Percentiles rank a stretch among this genome's conserved stretches.
phyloP scores from a whole-genome alignment of 2,888 invertebrate genomes.

The Dicycla oo region DNA sequence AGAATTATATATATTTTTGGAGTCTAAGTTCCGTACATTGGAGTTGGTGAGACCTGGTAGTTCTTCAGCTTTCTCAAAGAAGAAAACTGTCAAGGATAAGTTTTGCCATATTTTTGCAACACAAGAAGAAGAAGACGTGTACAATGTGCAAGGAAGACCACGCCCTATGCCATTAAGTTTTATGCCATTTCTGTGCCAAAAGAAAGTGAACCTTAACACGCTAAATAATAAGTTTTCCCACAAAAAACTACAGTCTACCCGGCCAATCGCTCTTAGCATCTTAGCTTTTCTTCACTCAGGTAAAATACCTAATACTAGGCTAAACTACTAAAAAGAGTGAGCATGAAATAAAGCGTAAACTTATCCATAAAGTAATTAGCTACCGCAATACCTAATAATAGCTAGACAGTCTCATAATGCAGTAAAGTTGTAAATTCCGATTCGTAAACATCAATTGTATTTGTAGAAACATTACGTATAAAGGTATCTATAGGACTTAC shows the following conservation, averaged over 20 bases:
- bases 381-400: conserved; percentile 26
- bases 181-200: too few species aligned
- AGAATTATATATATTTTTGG: too few species aligned
- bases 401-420: conserved; percentile 18
- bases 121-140: too few species aligned
- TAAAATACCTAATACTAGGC: not conserved
- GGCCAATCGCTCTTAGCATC: not conserved
- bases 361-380: conserved; percentile 21
- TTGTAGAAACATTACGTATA: conserved; percentile 21
- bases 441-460: conserved; percentile 8
- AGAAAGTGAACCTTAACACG: too few species aligned
- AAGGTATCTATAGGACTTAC: not conserved
- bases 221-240: not conserved
- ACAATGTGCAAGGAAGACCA: too few species aligned
- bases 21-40: too few species aligned
- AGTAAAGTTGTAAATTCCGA: conserved; percentile 27
- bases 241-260: not conserved
- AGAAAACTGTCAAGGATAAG: too few species aligned
- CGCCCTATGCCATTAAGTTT: too few species aligned
- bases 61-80: too few species aligned
- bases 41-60: too few species aligned
- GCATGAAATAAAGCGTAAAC: conserved; percentile 23
- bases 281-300: not conserved
- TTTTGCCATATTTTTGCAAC: too few species aligned
- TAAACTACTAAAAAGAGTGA: not conserved